phyloP scores from a whole-genome alignment of 2,888 invertebrate genomes.

The Pachliopta kotzebuea region DNA sequence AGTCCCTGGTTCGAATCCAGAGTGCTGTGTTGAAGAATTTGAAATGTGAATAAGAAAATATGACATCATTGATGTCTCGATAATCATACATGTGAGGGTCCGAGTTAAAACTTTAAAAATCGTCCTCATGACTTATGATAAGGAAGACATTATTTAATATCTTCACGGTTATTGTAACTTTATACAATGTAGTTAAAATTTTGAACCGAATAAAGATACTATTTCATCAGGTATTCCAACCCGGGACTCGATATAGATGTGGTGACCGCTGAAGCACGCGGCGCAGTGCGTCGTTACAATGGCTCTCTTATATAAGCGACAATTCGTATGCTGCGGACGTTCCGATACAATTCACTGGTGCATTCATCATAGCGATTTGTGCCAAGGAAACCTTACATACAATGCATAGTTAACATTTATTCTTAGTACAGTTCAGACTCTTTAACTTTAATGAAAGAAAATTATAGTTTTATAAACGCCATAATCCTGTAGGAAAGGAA shows the following conservation, averaged over 20 bases:
- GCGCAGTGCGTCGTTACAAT: conserved; percentile 11
- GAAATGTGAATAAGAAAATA: too few species aligned
- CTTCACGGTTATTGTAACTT: too few species aligned
- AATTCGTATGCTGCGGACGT: conserved; percentile 22
- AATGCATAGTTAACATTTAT: conserved; percentile 24
- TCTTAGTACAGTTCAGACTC: conserved; percentile 10
- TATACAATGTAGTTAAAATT: background rate
- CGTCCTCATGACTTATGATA: too few species aligned
- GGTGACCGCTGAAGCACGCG: conserved; percentile 6
- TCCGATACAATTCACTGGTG: conserved; percentile 11
- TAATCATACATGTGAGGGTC: too few species aligned
- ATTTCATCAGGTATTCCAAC: background rate
- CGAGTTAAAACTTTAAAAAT: too few species aligned
- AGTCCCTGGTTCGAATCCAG: too few species aligned
- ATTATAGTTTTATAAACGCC: background rate
- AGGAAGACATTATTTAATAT: too few species aligned
- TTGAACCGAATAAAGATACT: background rate
- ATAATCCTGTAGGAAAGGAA: too few species aligned
- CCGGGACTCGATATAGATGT: background rate
- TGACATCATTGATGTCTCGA: too few species aligned
- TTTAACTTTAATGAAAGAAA: conserved; percentile 1
- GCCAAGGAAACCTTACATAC: conserved; percentile 24
- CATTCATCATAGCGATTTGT: conserved; percentile 25
- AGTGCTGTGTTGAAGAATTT: too few species aligned
- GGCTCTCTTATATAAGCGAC: conserved; percentile 21